Base-by-base conservation (phyloP, 2,797 vertebrate genomes). In the Pelodytes ibericus region DNA sequence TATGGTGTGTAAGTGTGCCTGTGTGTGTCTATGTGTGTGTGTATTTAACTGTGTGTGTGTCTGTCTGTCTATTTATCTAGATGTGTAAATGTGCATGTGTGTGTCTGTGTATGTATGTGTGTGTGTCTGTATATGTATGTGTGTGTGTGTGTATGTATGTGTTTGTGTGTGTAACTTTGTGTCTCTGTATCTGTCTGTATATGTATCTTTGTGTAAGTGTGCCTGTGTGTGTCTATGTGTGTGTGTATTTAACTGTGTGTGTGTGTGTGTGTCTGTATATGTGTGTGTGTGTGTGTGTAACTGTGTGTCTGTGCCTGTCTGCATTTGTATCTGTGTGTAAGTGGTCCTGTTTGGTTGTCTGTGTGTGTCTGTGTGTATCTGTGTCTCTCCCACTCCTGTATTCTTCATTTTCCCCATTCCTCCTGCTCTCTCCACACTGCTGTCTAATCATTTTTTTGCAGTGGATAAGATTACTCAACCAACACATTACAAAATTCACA, bases 401-500 rank as follows among this genome's bases (percentile, higher is more conserved):
- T 24, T 16, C n/a, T n/a, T 24, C 49, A n/a, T 0, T 25, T 10
- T 18, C 56, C 26, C 15, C 27, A 3, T 57, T 7, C 2, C 69
- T 15, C 30, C 30, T 22, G 47, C 18, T 26, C 53, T 24, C 60
- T 51, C n/a, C 20, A 70, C 66, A 61, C 63, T 64, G 74, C 74
- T 71, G 74, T 64, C 20, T 77, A 71, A 71, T 76, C 39, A 69
- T 65, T 61, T 77, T n/a, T 41, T 71, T 41, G 25, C 25, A 31
- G 22, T 27, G 26, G 36, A 66, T 77, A 53, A 60, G 69, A 58
- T 71, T 72, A 66, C 9, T 68, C 58, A 76, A 63, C 57, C 74
- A 70, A 63, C 47, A 76, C 74, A 56, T 56, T 70, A 24, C 74
- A 56, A 68, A 71, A 76, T 61, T 22, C 22, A 49, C 68, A 47